phyloP scores from a whole-genome alignment of 2,888 invertebrate genomes.

The Diplolepis rosae region DNA sequence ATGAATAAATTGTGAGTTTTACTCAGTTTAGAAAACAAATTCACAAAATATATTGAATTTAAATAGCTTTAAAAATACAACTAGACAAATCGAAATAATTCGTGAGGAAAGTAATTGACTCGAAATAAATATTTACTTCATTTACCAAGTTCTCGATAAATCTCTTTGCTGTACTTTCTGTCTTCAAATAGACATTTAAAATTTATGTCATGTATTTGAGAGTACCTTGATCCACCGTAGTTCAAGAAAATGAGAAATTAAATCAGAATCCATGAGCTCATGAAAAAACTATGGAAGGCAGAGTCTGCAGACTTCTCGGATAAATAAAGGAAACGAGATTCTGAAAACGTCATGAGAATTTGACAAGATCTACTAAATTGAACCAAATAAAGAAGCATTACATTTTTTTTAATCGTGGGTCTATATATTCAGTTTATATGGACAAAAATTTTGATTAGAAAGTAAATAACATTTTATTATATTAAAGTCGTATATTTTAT shows the following conservation, averaged over 20 bases:
- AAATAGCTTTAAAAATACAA: too few relatives aligned
- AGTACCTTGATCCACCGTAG: slow-evolving; percentile 4
- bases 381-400: neutral
- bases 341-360: neutral
- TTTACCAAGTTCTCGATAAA: slow-evolving; percentile 13
- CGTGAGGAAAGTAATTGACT: neutral
- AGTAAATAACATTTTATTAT: too few relatives aligned
- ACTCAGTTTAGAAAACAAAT: neutral
- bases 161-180: slow-evolving; percentile 20
- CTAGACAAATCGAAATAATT: slow-evolving; percentile 8
- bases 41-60: neutral
- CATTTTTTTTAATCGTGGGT: neutral
- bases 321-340: neutral
- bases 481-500: too few relatives aligned
- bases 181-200: slow-evolving; percentile 21
- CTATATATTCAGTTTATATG: too few relatives aligned
- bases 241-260: slow-evolving; percentile 30
- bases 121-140: slow-evolving; percentile 14
- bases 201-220: slow-evolving; percentile 7
- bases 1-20: neutral
- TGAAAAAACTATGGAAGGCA: neutral
- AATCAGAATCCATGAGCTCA: slow-evolving; percentile 23
- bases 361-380: neutral
- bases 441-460: too few relatives aligned
- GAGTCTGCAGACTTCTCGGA: neutral